phyloP scores from a whole-genome alignment of 2,888 invertebrate species.

The Microplitis manilae region DNA sequence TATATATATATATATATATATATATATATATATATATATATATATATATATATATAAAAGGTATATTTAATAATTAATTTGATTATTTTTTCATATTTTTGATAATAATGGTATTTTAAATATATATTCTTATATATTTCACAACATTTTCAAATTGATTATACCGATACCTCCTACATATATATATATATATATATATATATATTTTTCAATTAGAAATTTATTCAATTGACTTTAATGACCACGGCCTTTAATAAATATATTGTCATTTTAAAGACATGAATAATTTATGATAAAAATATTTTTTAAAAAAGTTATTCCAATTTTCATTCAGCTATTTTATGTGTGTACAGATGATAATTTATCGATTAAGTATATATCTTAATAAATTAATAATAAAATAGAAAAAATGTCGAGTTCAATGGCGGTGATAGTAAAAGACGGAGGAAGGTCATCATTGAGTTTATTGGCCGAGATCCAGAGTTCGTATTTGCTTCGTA shows the following conservation, averaged over 20 bases:
- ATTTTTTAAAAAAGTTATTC: neutral
- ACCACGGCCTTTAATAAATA: slow-evolving; percentile 21
- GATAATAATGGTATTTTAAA: neutral
- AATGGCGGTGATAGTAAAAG: slow-evolving; percentile 30
- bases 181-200: neutral
- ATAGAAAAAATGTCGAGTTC: slow-evolving; percentile 8
- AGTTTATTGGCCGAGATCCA: slow-evolving; percentile 54
- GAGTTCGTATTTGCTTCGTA: slow-evolving; percentile 13
- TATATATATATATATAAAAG: too few relatives aligned
- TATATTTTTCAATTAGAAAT: neutral
- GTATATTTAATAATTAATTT: neutral
- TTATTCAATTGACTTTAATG: slow-evolving; percentile 33
- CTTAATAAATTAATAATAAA: slow-evolving; percentile 12
- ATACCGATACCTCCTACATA: neutral
- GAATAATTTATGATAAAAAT: neutral
- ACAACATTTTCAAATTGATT: too few relatives aligned
- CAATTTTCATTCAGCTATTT: too few relatives aligned
- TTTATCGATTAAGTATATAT: neutral
- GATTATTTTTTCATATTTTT: neutral
- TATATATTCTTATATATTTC: too few relatives aligned
- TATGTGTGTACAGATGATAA: neutral
- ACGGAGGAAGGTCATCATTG: slow-evolving; percentile 43
- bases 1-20: too few relatives aligned
- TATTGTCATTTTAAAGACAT: neutral
- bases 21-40: too few relatives aligned